These are phyloP conservation scores for Neolamprologus tretocephalus DNA, from an alignment of 2,113 vertebrate genomes.

Conservation along the genomic window DNA sequence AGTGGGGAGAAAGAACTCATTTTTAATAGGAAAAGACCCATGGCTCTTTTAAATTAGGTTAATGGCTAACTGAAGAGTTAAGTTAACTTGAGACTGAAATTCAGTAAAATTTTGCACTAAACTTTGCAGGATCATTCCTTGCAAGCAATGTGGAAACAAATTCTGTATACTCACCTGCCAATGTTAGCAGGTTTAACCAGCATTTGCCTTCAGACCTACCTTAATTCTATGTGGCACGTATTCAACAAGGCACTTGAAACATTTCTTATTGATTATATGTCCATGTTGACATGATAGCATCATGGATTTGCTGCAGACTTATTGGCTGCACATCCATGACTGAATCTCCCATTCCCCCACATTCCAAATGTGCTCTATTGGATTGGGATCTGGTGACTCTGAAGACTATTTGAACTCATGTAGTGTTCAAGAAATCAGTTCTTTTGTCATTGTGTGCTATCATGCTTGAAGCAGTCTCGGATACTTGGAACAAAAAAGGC, in stretches of 20 bases:
- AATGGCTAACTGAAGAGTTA: neutral
- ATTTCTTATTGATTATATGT: neutral
- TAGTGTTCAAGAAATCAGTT: neutral
- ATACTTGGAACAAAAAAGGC: neutral
- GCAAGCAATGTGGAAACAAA: neutral
- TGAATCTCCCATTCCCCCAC: neutral
- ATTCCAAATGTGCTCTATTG: neutral
- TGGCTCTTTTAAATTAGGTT: neutral
- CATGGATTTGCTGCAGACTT: neutral
- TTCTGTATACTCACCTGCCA: neutral
- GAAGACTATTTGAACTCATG: neutral
- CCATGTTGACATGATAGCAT: neutral
- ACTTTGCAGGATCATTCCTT: neutral
- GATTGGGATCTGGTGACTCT: neutral
- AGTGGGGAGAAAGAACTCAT: neutral
- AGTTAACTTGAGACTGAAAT: neutral
- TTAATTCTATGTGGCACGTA: neutral
- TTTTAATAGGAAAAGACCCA: neutral
- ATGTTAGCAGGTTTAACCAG: neutral
- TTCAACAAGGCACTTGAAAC: neutral
- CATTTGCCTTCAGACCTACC: neutral
- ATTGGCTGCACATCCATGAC: neutral
- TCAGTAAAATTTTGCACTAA: neutral
- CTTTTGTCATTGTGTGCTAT: neutral
- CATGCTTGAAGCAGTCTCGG: neutral